Percentiles rank a stretch among this genome's conserved stretches.
phyloP scores from a whole-genome alignment of 1,140 invertebrate species.

The Trissolcus basalis region DNA sequence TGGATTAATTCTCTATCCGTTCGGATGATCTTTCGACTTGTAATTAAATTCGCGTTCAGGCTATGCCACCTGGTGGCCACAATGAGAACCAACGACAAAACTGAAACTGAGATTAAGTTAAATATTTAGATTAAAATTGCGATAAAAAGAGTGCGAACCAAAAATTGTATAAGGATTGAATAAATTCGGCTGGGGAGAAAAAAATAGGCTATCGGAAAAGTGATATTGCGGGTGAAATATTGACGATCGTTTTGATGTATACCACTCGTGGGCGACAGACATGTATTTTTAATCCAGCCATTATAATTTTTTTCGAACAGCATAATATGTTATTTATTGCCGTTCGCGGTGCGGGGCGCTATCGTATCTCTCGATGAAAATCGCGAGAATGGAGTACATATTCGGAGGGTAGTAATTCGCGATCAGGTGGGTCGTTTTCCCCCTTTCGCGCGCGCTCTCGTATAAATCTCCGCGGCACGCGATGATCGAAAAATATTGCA shows the following conservation, averaged over 20 bases:
- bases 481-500: constrained; percentile 78
- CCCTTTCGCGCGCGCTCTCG: constrained; percentile 49
- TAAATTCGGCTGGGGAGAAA: not conserved
- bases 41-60: not conserved
- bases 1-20: constrained; percentile 19
- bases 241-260: not conserved
- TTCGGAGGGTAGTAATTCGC: constrained; percentile 68
- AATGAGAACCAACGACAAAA: no score
- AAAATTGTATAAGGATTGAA: not conserved
- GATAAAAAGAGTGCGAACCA: not conserved
- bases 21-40: constrained; percentile 21
- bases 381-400: constrained; percentile 51
- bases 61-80: no score
- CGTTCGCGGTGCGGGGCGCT: constrained; percentile 22
- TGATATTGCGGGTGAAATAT: constrained; percentile 7
- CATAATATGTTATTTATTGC: constrained; percentile 56
- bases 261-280: constrained; percentile 1
- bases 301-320: constrained; percentile 26
- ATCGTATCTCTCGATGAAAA: constrained; percentile 52
- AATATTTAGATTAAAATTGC: not conserved
- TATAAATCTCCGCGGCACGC: constrained; percentile 76
- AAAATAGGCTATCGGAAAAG: not conserved
- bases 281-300: constrained; percentile 37
- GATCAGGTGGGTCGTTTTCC: constrained; percentile 73
- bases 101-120: no score